Percentiles rank a stretch among this genome's conserved stretches.
These are phyloP conservation scores for Gouania willdenowi DNA, from an alignment of 2,797 vertebrate species.

Conservation along the genomic window DNA sequence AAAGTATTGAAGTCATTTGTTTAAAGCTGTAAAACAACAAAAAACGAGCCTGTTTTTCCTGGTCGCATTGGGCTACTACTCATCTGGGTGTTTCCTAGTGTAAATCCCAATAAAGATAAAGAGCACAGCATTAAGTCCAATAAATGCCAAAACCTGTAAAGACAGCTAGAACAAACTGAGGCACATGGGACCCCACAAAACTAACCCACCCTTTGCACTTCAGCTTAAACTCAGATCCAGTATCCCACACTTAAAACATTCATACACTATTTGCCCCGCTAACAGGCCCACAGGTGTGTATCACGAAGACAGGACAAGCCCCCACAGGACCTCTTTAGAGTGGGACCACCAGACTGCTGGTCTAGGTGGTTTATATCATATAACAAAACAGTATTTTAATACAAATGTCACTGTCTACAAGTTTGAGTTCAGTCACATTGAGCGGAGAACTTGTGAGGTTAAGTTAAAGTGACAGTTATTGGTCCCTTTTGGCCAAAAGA, in stretches of 20 bases:
- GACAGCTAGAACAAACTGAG: conserved; percentile 31
- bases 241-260: conserved; percentile 28
- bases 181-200: conserved; percentile 45
- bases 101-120: conserved; percentile 59
- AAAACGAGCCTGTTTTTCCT: conserved; percentile 13
- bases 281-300: conserved; percentile 50
- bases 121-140: conserved; percentile 54
- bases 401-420: conserved; percentile 59
- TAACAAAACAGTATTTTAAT: conserved; percentile 59
- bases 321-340: conserved; percentile 22
- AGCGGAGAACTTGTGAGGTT: conserved; percentile 62
- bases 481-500: conserved; percentile 67
- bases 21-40: conserved; percentile 11
- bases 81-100: conserved; percentile 31
- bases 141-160: conserved; percentile 72
- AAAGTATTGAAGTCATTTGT: conserved; percentile 10
- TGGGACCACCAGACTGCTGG: conserved; percentile 2
- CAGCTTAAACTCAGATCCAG: conserved; percentile 31
- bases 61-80: conserved; percentile 36
- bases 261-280: conserved; percentile 33
- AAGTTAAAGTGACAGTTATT: conserved; percentile 83
- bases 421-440: conserved; percentile 69
- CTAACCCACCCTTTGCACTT: conserved; percentile 38
- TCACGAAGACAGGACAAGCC: conserved; percentile 11
- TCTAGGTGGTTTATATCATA: conserved; percentile 54